A percentile compares a stretch with the other conserved stretches of the same genome.
phyloP scores from a whole-genome alignment of 92 coral and sea anemone species.

The Zoanthus solanderi region DNA sequence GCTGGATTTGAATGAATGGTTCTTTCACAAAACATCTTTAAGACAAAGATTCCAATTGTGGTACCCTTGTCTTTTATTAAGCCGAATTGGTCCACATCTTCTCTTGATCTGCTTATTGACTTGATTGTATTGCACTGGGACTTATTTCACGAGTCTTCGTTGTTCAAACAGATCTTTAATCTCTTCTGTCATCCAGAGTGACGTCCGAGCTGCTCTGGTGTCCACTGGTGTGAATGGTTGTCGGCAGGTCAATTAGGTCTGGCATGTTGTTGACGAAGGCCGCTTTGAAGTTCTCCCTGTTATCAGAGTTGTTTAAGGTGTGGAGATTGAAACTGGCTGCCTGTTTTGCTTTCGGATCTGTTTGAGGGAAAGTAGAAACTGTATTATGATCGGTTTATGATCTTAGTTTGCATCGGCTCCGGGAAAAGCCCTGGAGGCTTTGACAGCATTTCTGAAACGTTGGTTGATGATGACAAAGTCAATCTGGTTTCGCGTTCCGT shows the following conservation, averaged over 20 bases:
- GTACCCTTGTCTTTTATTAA: background rate
- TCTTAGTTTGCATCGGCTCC: background rate
- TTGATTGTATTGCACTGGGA: background rate
- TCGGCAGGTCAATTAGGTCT: background rate
- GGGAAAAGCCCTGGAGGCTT: background rate
- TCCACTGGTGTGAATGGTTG: background rate
- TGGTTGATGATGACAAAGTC: background rate
- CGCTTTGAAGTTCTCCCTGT: background rate
- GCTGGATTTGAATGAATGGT: background rate
- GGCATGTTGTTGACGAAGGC: background rate
- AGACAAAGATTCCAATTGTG: background rate
- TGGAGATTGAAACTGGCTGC: background rate
- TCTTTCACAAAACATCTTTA: no score
- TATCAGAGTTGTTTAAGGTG: background rate
- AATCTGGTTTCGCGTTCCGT: background rate
- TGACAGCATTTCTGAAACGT: background rate
- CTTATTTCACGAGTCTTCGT: background rate
- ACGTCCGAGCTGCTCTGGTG: background rate
- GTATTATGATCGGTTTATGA: background rate
- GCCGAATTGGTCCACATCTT: background rate
- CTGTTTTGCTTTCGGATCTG: background rate
- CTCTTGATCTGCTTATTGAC: background rate
- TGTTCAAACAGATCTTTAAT: background rate
- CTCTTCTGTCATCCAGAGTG: background rate
- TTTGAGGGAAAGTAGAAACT: background rate